phyloP scores from a whole-genome alignment of 2,113 vertebrate genomes.

The Falco punctatus region DNA sequence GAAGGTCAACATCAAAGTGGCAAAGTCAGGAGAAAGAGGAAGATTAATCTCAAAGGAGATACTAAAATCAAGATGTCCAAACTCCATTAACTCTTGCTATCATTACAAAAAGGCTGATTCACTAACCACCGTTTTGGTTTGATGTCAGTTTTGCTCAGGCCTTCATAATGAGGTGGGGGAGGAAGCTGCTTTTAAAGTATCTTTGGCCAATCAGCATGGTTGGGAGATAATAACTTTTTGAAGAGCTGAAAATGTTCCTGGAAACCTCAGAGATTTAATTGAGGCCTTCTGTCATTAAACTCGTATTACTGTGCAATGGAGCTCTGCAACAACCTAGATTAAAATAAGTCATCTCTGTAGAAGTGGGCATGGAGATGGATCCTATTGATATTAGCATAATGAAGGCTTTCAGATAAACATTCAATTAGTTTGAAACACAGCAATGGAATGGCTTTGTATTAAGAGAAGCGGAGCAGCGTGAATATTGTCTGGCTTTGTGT shows the following conservation, averaged over 20 bases:
- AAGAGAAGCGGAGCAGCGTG: neutral
- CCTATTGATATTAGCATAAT: conserved; percentile 33
- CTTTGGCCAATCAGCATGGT: conserved; percentile 1
- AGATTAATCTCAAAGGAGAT: neutral
- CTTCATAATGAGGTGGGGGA: conserved; percentile 16
- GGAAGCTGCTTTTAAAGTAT: conserved; percentile 52
- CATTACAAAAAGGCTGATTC: neutral
- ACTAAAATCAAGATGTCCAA: neutral
- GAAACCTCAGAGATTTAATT: conserved; percentile 45
- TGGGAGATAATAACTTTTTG: conserved; percentile 51
- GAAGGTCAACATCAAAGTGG: neutral
- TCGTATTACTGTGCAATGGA: conserved; percentile 63
- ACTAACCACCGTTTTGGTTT: conserved; percentile 35
- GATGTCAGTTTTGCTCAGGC: neutral
- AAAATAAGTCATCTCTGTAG: conserved; percentile 55
- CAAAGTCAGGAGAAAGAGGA: neutral
- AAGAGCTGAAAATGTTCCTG: conserved; percentile 45
- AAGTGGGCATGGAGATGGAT: neutral
- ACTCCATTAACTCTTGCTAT: neutral
- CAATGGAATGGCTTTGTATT: neutral
- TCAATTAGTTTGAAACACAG: conserved; percentile 12
- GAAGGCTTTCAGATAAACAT: conserved; percentile 56
- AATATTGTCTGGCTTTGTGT: neutral
- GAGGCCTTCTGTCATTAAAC: conserved; percentile 55
- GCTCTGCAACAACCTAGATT: conserved; percentile 44